Conservation (phyloP, 2,797 vertebrate genomes). For the Lindbergichthys nudifrons region DNA sequence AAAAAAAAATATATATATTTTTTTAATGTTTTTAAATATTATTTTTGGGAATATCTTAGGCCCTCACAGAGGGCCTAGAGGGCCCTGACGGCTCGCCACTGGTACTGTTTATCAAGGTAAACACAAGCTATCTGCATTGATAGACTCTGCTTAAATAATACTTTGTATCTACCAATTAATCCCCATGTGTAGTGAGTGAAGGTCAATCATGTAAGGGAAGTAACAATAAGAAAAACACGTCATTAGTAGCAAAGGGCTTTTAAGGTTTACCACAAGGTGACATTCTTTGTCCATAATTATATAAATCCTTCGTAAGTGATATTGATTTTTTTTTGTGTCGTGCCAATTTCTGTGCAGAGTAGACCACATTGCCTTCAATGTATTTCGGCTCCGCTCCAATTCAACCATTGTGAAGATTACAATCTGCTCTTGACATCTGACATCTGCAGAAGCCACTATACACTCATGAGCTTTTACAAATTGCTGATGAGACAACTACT, state of each 20-base stretch:
- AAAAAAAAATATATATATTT: too few relatives aligned
- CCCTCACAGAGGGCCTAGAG: too few relatives aligned
- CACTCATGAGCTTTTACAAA: background rate
- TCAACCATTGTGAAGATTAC: background rate
- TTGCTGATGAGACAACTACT: background rate
- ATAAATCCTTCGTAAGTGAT: background rate
- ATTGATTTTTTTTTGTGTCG: background rate
- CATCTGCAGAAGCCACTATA: constrained; percentile 3
- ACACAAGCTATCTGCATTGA: too few relatives aligned
- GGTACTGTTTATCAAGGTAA: too few relatives aligned
- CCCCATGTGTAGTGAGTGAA: background rate
- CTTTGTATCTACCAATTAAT: too few relatives aligned
- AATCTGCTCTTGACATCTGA: constrained; percentile 7
- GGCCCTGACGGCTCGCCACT: too few relatives aligned
- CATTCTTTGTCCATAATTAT: constrained; percentile 3
- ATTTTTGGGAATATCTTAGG: too few relatives aligned
- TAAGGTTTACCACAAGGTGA: background rate
- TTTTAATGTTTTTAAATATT: too few relatives aligned
- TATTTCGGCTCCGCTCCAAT: constrained; percentile 8
- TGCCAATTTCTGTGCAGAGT: background rate
- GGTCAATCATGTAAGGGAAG: background rate
- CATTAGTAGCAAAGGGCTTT: background rate
- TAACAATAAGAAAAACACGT: background rate
- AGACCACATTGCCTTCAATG: background rate
- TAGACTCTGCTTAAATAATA: too few relatives aligned